Conservation (phyloP, 1,140 invertebrate genomes). For the Papilio dardanus region DNA sequence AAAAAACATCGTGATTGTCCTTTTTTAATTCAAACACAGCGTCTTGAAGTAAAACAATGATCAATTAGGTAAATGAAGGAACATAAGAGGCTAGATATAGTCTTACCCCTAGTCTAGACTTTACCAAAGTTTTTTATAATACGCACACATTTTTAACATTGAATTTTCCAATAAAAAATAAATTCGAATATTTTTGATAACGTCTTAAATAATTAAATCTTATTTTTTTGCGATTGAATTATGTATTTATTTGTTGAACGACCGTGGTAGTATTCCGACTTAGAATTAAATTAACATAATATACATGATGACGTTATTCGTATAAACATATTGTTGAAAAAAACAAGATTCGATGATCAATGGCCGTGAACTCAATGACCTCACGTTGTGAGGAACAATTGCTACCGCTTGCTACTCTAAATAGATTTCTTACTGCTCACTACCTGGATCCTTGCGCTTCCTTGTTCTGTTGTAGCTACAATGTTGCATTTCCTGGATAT, state of each 20-base stretch:
- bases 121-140: background rate
- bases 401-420: conserved; percentile 46
- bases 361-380: conserved; percentile 66
- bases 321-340: conserved; percentile 57
- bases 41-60: background rate
- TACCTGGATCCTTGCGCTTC: conserved; percentile 46
- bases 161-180: background rate
- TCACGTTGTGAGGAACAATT: conserved; percentile 54
- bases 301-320: conserved; percentile 49
- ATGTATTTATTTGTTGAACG: conserved; percentile 35
- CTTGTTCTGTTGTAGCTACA: conserved; percentile 30
- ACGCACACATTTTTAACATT: background rate
- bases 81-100: background rate
- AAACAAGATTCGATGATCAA: conserved; percentile 54
- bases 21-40: too few species aligned
- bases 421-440: conserved; percentile 42
- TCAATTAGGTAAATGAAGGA: background rate
- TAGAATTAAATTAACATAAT: conserved; percentile 56
- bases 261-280: conserved; percentile 54
- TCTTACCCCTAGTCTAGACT: too few species aligned
- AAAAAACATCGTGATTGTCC: too few species aligned
- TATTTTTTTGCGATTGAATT: conserved; percentile 26
- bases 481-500: conserved; percentile 21
- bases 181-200: background rate
- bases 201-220: background rate